Evolutionary conservation across 2,888 invertebrate species (phyloP), one percentile per base, ranked within the genome.

Genomic region (Leptodirus hochenwartii): DNA sequence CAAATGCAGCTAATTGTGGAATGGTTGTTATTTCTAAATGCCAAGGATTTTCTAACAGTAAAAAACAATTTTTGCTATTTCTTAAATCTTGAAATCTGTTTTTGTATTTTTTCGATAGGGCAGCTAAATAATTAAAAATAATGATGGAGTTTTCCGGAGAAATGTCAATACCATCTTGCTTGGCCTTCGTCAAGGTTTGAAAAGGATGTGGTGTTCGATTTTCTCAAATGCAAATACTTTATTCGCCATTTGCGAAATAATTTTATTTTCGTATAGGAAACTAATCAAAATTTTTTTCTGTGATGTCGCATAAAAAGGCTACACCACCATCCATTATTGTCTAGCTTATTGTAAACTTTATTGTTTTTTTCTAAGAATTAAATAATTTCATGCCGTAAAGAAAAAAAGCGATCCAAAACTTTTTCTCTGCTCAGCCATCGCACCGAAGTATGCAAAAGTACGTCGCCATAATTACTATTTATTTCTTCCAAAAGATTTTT

Each of bases 371-470:
- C 8, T 20, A 20, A 20, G 31, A 27, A 34, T 25, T 31, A 26
- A 13, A 32, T 20, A 24, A 34, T 26, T 26, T 26, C 27, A 6
- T 13, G 15, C 6, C 13, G 6, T 13, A 17, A 25, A 32, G 11
- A 20, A 23, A 33, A 33, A 33, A 33, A 31, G n/a, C 33, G 11
- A 28, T 33, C 33, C 15, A 33, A 14, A 32, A 33, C 33, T 33
- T 33, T 33, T 31, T 24, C 29, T 33, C 33, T 33, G 13, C 26
- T 24, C 5, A 33, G 30, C 30, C 30, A 33, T 22, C 23, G 32
- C 17, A 32, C 23, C 20, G 29, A 10, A 4, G 32, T n/a, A n/a
- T 33, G 17, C 15, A 33, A 33, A 25, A 33, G 30, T 23, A 33
- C 33, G 30, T 33, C 25, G 25, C 20, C 24, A 30, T 33, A 33